Evolutionary conservation across 2,113 vertebrate genomes (phyloP).

Genomic region (Dolichotis patagonum): DNA sequence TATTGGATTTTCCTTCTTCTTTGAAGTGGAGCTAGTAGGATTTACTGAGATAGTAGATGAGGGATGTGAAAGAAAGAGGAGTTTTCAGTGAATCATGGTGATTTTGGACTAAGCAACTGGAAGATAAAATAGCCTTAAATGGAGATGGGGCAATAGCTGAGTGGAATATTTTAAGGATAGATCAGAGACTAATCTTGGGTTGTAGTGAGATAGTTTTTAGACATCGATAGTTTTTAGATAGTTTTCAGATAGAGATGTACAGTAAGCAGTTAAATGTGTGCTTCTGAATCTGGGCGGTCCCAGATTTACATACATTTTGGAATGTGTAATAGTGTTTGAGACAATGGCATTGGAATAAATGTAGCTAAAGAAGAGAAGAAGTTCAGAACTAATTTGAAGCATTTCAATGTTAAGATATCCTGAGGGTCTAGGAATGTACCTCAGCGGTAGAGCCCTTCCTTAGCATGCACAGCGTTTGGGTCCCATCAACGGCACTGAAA

Average conservation of each 20-base stretch:
- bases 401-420: background rate
- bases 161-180: background rate
- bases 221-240: background rate
- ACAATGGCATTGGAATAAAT: background rate
- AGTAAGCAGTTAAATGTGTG: background rate
- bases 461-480: background rate
- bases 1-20: background rate
- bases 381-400: background rate
- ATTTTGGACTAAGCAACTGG: background rate
- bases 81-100: background rate
- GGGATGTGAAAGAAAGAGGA: background rate
- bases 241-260: background rate
- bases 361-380: background rate
- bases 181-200: background rate
- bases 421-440: background rate
- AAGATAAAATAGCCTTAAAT: background rate
- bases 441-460: background rate
- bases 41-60: background rate
- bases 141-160: background rate
- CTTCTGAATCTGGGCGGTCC: background rate
- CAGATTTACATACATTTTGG: background rate
- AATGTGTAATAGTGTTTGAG: background rate
- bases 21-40: background rate
- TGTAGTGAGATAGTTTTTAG: background rate
- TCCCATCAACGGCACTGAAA: background rate